Evolutionary conservation across 2,888 invertebrate genomes (phyloP).

Genomic region (Sarcophaga subvicina): DNA sequence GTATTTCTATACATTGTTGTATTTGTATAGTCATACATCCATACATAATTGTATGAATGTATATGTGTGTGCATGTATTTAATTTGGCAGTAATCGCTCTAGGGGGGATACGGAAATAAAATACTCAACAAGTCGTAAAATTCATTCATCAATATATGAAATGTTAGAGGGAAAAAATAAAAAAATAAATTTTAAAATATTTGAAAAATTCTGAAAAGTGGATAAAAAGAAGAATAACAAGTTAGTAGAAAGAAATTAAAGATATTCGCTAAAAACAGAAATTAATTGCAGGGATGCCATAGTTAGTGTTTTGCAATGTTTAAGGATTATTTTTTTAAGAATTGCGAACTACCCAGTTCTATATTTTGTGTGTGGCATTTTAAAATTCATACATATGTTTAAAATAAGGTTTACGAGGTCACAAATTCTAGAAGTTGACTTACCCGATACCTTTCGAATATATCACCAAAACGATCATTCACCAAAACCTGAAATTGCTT

Average conservation of each 20-base stretch:
- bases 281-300: too few species aligned
- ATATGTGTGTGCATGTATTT: background rate
- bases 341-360: accelerated
- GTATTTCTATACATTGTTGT: background rate
- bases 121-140: conserved; percentile 62
- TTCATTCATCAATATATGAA: conserved; percentile 16
- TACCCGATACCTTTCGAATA: too few species aligned
- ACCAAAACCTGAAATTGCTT: too few species aligned
- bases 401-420: too few species aligned
- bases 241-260: background rate
- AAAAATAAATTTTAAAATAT: background rate
- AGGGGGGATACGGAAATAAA: conserved; percentile 35
- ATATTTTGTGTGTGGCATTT: too few species aligned
- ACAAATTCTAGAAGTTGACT: too few species aligned
- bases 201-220: background rate
- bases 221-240: background rate
- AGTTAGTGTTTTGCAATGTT: too few species aligned
- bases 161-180: conserved; percentile 10
- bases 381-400: too few species aligned
- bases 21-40: too few species aligned
- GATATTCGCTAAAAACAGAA: too few species aligned
- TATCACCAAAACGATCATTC: too few species aligned
- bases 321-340: too few species aligned
- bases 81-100: conserved; percentile 28
- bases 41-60: background rate